Conservation (phyloP, 2,888 invertebrate species). For the Drosophila anomelani region DNA sequence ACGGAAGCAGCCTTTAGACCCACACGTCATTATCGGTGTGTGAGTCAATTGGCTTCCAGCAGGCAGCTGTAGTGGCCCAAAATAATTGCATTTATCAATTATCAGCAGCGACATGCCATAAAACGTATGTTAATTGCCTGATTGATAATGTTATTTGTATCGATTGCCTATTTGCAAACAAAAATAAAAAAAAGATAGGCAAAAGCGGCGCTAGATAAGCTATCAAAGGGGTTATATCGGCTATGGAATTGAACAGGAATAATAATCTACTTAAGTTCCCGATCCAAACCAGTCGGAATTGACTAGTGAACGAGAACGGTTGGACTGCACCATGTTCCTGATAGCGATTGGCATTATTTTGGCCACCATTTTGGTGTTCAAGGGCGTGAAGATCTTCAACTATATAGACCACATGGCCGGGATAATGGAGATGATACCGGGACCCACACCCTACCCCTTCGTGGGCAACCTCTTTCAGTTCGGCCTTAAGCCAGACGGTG, state of each 20-base stretch:
- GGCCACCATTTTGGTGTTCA: slow-evolving; percentile 72
- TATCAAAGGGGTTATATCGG: slow-evolving; percentile 58
- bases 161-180: slow-evolving; percentile 9
- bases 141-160: slow-evolving; percentile 40
- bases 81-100: slow-evolving; percentile 16
- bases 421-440: slow-evolving; percentile 82
- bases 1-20: slow-evolving; percentile 49
- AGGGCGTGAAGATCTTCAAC: slow-evolving; percentile 77
- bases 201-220: slow-evolving; percentile 50
- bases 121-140: slow-evolving; percentile 28
- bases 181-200: slow-evolving; percentile 10
- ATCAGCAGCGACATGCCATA: slow-evolving; percentile 24
- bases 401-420: slow-evolving; percentile 81
- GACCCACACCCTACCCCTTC: slow-evolving; percentile 80
- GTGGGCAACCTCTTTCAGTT: slow-evolving; percentile 82
- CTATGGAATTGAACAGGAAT: slow-evolving; percentile 5
- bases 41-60: slow-evolving; percentile 50
- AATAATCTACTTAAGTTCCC: slow-evolving; percentile 11
- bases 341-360: slow-evolving; percentile 67
- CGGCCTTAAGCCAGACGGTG: slow-evolving; percentile 78
- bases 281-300: slow-evolving; percentile 31
- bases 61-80: slow-evolving; percentile 18
- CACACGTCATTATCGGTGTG: slow-evolving; percentile 56
- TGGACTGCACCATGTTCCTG: slow-evolving; percentile 68
- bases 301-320: slow-evolving; percentile 27